These are phyloP conservation scores for Marmota flaviventris DNA, from an alignment of 2,113 vertebrate species.

Conservation along the genomic window DNA sequence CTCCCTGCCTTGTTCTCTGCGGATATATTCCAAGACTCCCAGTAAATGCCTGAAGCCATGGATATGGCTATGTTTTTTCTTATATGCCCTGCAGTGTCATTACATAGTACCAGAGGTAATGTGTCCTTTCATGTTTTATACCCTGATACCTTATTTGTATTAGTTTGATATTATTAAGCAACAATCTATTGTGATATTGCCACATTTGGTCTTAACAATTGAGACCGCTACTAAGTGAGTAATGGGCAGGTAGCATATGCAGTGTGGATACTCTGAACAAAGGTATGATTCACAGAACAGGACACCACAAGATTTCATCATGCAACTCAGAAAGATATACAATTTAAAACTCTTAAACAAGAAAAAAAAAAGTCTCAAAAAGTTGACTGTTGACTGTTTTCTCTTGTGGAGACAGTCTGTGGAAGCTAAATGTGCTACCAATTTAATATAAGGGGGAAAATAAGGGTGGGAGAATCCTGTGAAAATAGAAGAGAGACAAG, in stretches of 20 bases:
- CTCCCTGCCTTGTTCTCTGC: background rate
- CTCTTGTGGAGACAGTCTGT: too few relatives aligned
- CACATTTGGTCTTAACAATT: background rate
- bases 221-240: fast-evolving
- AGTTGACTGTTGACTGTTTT: too few relatives aligned
- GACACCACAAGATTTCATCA: background rate
- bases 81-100: background rate
- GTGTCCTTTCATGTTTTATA: background rate
- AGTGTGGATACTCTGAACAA: background rate
- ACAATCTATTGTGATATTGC: too few relatives aligned
- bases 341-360: background rate
- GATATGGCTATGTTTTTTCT: too few relatives aligned
- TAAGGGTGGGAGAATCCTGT: too few relatives aligned
- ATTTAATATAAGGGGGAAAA: too few relatives aligned
- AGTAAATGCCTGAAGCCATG: background rate
- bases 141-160: background rate
- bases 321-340: background rate
- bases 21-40: background rate
- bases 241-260: too few relatives aligned
- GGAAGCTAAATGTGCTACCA: too few relatives aligned
- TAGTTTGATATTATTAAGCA: background rate
- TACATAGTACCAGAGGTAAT: background rate
- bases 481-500: too few relatives aligned
- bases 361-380: too few relatives aligned
- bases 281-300: background rate